Percentiles rank a stretch among this genome's conserved stretches.
Evolutionary conservation across 2,113 vertebrate species (phyloP).

Genomic region (Rhizomys pruinosus): DNA sequence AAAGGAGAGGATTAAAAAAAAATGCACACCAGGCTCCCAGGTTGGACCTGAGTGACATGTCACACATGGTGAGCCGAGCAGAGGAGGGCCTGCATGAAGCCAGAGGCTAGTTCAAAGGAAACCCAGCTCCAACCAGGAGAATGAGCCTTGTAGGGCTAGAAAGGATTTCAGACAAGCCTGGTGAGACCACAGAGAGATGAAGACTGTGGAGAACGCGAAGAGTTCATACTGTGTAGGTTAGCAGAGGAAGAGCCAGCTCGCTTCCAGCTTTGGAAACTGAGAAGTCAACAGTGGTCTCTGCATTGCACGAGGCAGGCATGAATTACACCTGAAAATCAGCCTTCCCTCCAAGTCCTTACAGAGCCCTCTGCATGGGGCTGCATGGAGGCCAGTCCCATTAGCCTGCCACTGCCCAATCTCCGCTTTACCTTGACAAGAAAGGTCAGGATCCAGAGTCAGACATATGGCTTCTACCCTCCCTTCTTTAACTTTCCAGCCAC

Average conservation of each 20-base stretch:
- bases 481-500: neutral
- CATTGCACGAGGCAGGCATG: neutral
- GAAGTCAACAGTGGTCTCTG: neutral
- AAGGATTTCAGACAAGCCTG: too few species aligned
- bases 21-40: too few species aligned
- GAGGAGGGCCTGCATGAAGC: too few species aligned
- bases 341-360: neutral
- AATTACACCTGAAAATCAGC: neutral
- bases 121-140: neutral
- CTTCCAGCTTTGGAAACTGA: neutral
- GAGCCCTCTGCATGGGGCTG: neutral
- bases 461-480: neutral
- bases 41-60: too few species aligned
- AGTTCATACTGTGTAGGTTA: neutral
- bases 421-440: neutral
- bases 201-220: neutral
- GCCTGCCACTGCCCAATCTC: neutral
- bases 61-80: accelerated
- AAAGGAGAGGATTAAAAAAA: neutral
- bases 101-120: neutral
- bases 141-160: too few species aligned
- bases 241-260: neutral
- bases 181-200: neutral
- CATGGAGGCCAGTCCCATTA: neutral
- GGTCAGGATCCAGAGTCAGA: neutral